Conservation (phyloP, 2,888 invertebrate species). For the Leucophenga montana region DNA sequence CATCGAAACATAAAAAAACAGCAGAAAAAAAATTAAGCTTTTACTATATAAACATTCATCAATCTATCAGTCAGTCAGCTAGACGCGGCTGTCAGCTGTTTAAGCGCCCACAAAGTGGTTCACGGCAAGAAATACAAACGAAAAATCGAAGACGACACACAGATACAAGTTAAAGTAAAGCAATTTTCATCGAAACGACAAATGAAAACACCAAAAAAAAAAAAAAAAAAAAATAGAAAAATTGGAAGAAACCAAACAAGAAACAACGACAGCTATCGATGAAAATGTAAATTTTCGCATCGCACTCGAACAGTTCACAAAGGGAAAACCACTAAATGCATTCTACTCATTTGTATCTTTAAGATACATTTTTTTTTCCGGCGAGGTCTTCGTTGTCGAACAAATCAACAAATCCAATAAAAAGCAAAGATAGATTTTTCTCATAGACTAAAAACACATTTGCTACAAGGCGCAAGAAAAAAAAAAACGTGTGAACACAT, state of each 20-base stretch:
- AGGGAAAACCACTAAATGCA: slow-evolving; percentile 12
- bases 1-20: slow-evolving; percentile 28
- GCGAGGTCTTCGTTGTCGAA: background rate
- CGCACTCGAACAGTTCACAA: background rate
- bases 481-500: slow-evolving; percentile 3
- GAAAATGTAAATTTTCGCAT: slow-evolving; percentile 30
- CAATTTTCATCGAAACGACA: background rate
- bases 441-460: too few relatives aligned
- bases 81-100: slow-evolving; percentile 63
- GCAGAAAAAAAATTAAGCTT: slow-evolving; percentile 32
- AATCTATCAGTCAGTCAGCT: slow-evolving; percentile 59
- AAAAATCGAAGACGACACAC: background rate
- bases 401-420: slow-evolving; percentile 37
- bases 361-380: too few relatives aligned
- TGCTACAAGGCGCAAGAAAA: slow-evolving; percentile 8
- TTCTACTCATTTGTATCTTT: background rate
- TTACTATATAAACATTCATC: slow-evolving; percentile 64
- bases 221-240: too few relatives aligned
- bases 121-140: slow-evolving; percentile 4
- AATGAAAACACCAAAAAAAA: too few relatives aligned
- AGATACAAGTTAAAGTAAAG: slow-evolving; percentile 6
- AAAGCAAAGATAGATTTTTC: slow-evolving; percentile 50
- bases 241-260: background rate
- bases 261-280: too few relatives aligned
- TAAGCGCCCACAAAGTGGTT: slow-evolving; percentile 69